A percentile compares a stretch with the other conserved stretches of the same genome.
These are phyloP conservation scores for Hymenopus coronatus DNA, from an alignment of 2,888 invertebrate species.

Conservation along the genomic window DNA sequence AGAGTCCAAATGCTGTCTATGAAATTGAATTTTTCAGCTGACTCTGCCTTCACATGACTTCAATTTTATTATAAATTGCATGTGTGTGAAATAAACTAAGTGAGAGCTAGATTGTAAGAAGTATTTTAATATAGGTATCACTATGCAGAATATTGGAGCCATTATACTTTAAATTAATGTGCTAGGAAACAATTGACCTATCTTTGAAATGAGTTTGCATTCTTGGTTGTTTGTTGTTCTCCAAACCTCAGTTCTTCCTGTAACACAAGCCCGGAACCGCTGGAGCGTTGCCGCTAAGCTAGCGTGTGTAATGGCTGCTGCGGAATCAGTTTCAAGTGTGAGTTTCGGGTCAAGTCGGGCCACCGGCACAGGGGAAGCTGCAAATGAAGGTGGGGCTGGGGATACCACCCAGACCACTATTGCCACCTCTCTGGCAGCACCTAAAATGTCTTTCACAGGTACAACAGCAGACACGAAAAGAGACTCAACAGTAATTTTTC, in stretches of 20 bases:
- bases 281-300: constrained; percentile 15
- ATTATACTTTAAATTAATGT: background rate
- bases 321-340: constrained; percentile 38
- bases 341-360: constrained; percentile 36
- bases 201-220: background rate
- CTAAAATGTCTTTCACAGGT: constrained; percentile 29
- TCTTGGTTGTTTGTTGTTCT: constrained; percentile 4
- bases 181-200: background rate
- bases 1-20: too few species aligned
- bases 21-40: too few species aligned
- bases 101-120: too few species aligned
- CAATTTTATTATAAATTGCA: too few species aligned
- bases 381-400: constrained; percentile 1
- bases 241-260: constrained; percentile 10
- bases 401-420: constrained; percentile 31
- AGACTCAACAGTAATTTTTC: background rate
- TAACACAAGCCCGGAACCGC: constrained; percentile 17
- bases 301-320: constrained; percentile 23
- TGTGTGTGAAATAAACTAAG: too few species aligned
- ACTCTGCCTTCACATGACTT: too few species aligned
- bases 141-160: too few species aligned
- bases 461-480: background rate
- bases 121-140: too few species aligned
- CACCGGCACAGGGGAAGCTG: constrained; percentile 21
- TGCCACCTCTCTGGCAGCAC: constrained; percentile 22